Base-by-base conservation (phyloP, 2,113 vertebrate species). In the Scytalopus superciliaris region DNA sequence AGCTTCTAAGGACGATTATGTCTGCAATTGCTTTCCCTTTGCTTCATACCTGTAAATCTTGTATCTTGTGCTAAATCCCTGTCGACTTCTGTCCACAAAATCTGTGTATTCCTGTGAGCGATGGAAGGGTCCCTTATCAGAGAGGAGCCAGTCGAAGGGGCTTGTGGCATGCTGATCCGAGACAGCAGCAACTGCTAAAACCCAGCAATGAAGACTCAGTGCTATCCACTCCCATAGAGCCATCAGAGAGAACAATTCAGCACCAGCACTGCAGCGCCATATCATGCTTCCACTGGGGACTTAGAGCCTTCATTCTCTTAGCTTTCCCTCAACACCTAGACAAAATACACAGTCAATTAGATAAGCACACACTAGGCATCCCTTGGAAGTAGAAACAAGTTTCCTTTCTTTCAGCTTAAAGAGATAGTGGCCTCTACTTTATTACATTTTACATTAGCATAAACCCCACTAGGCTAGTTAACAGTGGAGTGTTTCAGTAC, bases 21-120 rank as follows among this genome's bases (percentile, higher is more conserved):
- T 94, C 85, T 91, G 64, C 1, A 63, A 92, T 92, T 59, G 75
- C 93, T 97, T 97, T 95, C 93, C 94, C 90, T 97, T 97, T 78
- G 82, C 95, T 97, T 91, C 99, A 98, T 97, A 99, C 99, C 99
- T 99, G 98, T 99, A 99, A 95, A 99, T 99, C 98, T 99, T 99
- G 98, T 99, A 99, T 98, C 99, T 98, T 64, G 99, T 99, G 97
- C 99, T 99, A 98, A 99, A 99, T 97, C 99, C 99, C 97, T 99
- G 99, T 19, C 98, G 98, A 97, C 99, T 99, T 98, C 99, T 99
- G 97, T 99, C 99, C 98, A 99, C 98, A 96, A 99, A 99, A 98
- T 99, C 99, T 49, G 99, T 99, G 97, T 99, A 99, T 97, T 99
- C 99, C 92, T 99, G 99, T 89, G 99, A 99, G 97, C 99, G 99